A percentile compares a stretch with the other conserved stretches of the same genome.
These are phyloP conservation scores for Umimayanthus chanpuru DNA, from an alignment of 92 coral and sea anemone genomes.

Conservation along the genomic window DNA sequence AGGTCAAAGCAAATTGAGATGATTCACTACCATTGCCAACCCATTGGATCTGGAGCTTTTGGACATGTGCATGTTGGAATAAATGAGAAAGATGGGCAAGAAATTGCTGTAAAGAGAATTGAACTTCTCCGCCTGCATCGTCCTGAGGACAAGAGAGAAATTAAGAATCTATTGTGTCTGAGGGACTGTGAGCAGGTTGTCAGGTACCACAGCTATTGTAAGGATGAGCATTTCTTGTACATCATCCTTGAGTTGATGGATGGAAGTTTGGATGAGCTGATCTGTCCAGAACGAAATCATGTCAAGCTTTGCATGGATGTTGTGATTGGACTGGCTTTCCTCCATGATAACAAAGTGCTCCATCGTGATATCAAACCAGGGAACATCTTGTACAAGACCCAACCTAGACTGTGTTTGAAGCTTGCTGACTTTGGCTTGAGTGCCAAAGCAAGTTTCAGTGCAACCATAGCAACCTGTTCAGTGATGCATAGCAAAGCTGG, in stretches of 20 bases:
- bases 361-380: no score
- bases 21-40: no score
- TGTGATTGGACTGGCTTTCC: not conserved
- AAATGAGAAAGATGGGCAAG: not conserved
- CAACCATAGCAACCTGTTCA: not conserved
- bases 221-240: conserved; percentile 19
- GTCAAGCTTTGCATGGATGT: conserved; percentile 49
- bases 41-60: no score
- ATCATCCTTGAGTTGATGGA: not conserved
- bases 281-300: not conserved
- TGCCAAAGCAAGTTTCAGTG: not conserved
- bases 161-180: no score
- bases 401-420: conserved; percentile 16
- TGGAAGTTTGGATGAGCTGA: conserved; percentile 29
- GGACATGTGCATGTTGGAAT: no score
- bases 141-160: conserved; percentile 30
- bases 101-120: conserved; percentile 23
- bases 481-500: conserved; percentile 27
- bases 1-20: no score
- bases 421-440: conserved; percentile 59
- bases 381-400: no score
- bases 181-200: no score
- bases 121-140: conserved; percentile 12
- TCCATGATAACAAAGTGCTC: no score
- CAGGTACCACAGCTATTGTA: not conserved